Conservation (phyloP, 1,140 invertebrate species). For the Tribolium madens region DNA sequence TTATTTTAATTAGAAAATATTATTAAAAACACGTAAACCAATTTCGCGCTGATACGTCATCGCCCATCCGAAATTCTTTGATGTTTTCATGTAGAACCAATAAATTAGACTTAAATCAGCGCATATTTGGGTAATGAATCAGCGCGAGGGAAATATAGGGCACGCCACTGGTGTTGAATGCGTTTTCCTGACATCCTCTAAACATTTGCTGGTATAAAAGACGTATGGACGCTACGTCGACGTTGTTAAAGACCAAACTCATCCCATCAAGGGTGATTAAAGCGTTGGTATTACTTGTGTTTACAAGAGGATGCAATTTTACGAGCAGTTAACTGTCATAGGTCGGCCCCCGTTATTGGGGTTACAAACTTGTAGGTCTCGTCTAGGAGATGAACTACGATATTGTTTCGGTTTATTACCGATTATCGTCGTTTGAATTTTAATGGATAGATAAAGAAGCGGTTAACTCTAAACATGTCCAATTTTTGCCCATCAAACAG, state of each 20-base stretch:
- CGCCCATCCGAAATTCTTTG: slow-evolving; percentile 17
- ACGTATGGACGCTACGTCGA: neutral
- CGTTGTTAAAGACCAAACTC: neutral
- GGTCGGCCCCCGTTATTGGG: slow-evolving; percentile 45
- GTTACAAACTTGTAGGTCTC: slow-evolving; percentile 36
- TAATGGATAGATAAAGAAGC: slow-evolving; percentile 27
- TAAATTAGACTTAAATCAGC: neutral
- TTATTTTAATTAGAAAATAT: slow-evolving; percentile 20
- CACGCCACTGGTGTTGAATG: slow-evolving; percentile 34
- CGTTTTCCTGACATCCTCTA: slow-evolving; percentile 6
- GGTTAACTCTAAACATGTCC: slow-evolving; percentile 35
- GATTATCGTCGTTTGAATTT: slow-evolving; percentile 24
- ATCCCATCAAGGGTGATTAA: neutral
- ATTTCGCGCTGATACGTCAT: slow-evolving; percentile 11
- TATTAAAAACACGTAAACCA: slow-evolving; percentile 36
- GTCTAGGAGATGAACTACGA: slow-evolving; percentile 29
- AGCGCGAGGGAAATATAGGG: slow-evolving; percentile 20
- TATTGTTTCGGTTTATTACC: slow-evolving; percentile 39
- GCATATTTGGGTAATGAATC: slow-evolving; percentile 2
- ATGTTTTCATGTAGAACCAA: neutral
- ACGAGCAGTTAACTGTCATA: slow-evolving; percentile 54
- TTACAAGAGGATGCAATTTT: slow-evolving; percentile 47
- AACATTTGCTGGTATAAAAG: neutral
- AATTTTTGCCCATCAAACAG: slow-evolving; percentile 33
- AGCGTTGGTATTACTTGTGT: neutral